Percentiles rank a stretch among this genome's conserved stretches.
Conservation (phyloP, 1,140 invertebrate genomes). For the Euura saliciscinereae region DNA sequence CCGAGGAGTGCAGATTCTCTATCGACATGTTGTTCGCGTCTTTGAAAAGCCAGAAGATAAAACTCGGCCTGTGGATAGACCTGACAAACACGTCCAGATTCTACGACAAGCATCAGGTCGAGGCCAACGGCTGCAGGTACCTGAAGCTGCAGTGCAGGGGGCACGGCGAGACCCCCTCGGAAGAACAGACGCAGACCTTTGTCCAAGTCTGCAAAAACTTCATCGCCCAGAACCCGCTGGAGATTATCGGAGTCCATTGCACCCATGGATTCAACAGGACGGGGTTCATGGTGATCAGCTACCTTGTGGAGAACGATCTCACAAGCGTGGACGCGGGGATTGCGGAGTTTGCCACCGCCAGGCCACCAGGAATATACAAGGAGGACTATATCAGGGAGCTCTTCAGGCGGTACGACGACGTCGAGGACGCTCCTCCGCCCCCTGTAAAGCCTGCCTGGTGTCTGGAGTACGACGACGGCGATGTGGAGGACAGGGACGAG, state of each 20-base stretch:
- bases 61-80: slow-evolving; percentile 95
- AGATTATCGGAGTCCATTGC: slow-evolving; percentile 92
- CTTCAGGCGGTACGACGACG: slow-evolving; percentile 79
- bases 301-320: slow-evolving; percentile 81
- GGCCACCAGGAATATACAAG: slow-evolving; percentile 82
- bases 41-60: slow-evolving; percentile 76
- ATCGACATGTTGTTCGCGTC: slow-evolving; percentile 82
- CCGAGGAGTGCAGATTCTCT: slow-evolving; percentile 79
- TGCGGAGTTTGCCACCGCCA: slow-evolving; percentile 72
- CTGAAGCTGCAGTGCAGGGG: slow-evolving; percentile 87
- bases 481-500: slow-evolving; percentile 46
- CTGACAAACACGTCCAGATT: slow-evolving; percentile 94
- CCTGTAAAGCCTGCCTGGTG: slow-evolving; percentile 86
- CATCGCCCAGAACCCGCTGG: slow-evolving; percentile 77
- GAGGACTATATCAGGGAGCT: slow-evolving; percentile 77
- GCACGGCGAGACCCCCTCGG: slow-evolving; percentile 79
- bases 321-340: slow-evolving; percentile 84
- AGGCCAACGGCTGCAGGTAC: slow-evolving; percentile 78
- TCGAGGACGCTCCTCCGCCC: slow-evolving; percentile 72
- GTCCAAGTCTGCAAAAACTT: slow-evolving; percentile 80
- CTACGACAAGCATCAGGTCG: slow-evolving; percentile 83
- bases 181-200: slow-evolving; percentile 80
- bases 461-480: slow-evolving; percentile 60
- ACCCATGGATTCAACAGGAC: slow-evolving; percentile 99
- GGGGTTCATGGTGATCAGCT: slow-evolving; percentile 92